These are phyloP conservation scores for Anthoscopus minutus DNA, from an alignment of 2,113 vertebrate genomes.

Conservation along the genomic window DNA sequence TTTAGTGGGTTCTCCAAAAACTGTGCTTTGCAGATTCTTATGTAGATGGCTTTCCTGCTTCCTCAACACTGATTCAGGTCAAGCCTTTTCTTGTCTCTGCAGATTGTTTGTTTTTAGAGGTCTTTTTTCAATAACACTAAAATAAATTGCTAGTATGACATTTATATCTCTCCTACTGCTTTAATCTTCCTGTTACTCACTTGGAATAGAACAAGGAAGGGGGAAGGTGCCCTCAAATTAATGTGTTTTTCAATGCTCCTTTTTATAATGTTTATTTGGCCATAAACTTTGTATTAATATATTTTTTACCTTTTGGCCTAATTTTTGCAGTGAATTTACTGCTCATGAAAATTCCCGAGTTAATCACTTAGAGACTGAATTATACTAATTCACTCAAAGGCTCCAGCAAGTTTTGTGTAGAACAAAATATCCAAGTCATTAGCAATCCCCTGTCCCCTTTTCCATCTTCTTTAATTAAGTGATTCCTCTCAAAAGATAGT, in stretches of 20 bases:
- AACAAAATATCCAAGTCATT: slow-evolving; percentile 7
- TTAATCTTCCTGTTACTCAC: neutral
- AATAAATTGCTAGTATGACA: slow-evolving; percentile 43
- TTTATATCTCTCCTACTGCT: slow-evolving; percentile 22
- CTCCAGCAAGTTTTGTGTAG: neutral
- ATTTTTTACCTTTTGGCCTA: slow-evolving; percentile 6
- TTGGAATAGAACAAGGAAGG: neutral
- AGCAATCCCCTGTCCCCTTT: neutral
- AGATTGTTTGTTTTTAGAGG: slow-evolving; percentile 11
- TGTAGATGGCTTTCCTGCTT: neutral
- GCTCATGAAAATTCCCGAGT: neutral
- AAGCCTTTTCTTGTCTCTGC: neutral
- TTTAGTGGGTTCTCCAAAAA: neutral
- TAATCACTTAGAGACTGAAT: slow-evolving; percentile 18
- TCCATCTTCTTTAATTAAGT: neutral
- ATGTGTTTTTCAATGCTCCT: neutral
- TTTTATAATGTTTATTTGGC: neutral
- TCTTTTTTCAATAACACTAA: slow-evolving; percentile 19
- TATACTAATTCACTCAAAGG: neutral
- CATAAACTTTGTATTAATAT: neutral
- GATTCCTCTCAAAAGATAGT: neutral
- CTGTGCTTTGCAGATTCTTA: neutral
- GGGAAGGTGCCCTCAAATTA: neutral
- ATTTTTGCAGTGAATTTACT: neutral
- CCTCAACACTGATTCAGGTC: neutral